phyloP scores from a whole-genome alignment of 1,140 invertebrate genomes.

The Vanessa tameamea region DNA sequence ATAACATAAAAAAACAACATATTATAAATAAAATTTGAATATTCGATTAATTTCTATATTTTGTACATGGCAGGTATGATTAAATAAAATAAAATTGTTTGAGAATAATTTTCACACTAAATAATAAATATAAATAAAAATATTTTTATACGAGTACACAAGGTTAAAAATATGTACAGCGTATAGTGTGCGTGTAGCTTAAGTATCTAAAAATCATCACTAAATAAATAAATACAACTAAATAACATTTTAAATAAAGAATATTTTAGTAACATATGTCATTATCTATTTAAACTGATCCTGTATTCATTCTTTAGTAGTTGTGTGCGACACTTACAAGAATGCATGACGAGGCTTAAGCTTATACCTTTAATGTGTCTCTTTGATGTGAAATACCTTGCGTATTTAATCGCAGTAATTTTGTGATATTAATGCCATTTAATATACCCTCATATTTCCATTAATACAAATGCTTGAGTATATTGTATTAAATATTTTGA shows the following conservation, averaged over 20 bases:
- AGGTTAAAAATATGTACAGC: too few species aligned
- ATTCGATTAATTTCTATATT: too few species aligned
- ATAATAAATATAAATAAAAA: too few species aligned
- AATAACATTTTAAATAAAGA: neutral
- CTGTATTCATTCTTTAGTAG: neutral
- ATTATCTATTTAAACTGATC: neutral
- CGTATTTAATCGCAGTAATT: constrained; percentile 2
- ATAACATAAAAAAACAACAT: too few species aligned
- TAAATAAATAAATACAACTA: neutral
- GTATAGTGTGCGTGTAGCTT: too few species aligned
- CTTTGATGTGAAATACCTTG: constrained; percentile 23
- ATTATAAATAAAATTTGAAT: too few species aligned
- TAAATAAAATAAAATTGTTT: too few species aligned
- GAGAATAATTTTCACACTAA: too few species aligned
- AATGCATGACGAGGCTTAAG: constrained; percentile 21
- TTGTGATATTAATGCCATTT: neutral
- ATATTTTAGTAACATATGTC: neutral
- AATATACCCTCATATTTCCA: neutral
- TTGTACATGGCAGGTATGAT: too few species aligned
- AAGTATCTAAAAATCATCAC: neutral
- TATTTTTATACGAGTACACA: too few species aligned
- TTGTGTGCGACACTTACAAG: neutral
- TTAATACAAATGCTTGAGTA: neutral
- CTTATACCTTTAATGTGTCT: constrained; percentile 19
- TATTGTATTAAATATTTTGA: neutral